These are phyloP conservation scores for Myodes glareolus DNA, from an alignment of 2,113 vertebrate genomes.

Conservation along the genomic window DNA sequence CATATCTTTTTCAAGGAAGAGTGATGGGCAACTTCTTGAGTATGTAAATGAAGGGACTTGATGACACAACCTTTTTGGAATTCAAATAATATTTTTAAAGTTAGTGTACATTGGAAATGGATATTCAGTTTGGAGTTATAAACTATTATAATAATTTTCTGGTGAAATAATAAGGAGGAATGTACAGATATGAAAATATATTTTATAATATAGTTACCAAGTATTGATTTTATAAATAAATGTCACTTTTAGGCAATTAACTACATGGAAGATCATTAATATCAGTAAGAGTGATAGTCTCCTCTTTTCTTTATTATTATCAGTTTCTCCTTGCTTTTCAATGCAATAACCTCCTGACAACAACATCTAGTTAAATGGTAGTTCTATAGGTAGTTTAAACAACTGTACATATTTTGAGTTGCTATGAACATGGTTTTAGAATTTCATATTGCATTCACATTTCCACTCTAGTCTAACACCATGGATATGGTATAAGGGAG, in stretches of 20 bases:
- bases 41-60: neutral
- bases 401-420: neutral
- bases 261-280: neutral
- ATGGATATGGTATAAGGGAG: neutral
- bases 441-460: neutral
- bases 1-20: neutral
- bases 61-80: neutral
- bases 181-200: neutral
- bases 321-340: neutral
- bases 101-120: neutral
- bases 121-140: constrained; percentile 6
- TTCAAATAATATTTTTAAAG: constrained; percentile 4
- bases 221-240: constrained; percentile 1
- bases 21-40: neutral
- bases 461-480: neutral
- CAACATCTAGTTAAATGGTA: neutral
- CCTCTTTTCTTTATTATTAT: neutral
- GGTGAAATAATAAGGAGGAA: neutral
- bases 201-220: neutral
- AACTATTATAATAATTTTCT: constrained; percentile 14
- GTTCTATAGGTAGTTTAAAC: neutral
- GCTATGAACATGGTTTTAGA: neutral
- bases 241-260: neutral
- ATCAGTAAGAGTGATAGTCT: neutral
- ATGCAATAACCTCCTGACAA: neutral